Evolutionary conservation across 2,888 invertebrate species (phyloP).

Genomic region (Sphaerophoria taeniata): DNA sequence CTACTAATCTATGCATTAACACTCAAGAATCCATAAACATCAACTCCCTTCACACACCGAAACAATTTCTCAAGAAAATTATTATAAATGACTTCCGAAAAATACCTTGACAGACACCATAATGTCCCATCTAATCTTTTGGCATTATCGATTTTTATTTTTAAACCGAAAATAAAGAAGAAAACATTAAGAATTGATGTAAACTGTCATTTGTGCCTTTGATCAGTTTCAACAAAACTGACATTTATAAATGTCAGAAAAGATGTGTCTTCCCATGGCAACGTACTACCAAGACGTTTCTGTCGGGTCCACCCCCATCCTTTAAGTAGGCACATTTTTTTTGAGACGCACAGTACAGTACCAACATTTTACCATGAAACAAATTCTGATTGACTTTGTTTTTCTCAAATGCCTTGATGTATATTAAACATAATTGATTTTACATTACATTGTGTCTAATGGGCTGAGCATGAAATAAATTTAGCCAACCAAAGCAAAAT

Average conservation of each 20-base stretch:
- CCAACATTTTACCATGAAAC: background rate
- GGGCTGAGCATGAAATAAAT: constrained; percentile 54
- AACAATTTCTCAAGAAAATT: constrained; percentile 6
- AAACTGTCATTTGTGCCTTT: constrained; percentile 38
- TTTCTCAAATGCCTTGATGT: constrained; percentile 9
- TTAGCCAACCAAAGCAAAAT: constrained; percentile 37
- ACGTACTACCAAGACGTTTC: background rate
- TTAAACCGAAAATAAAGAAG: constrained; percentile 8
- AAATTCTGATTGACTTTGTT: constrained; percentile 8
- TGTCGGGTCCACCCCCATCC: background rate
- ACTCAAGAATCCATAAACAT: constrained; percentile 2
- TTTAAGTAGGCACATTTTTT: background rate
- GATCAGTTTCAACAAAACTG: constrained; percentile 46
- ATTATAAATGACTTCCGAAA: constrained; percentile 30
- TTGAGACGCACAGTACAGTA: background rate
- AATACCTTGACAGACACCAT: constrained; percentile 16
- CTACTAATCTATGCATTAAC: background rate
- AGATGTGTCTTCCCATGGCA: constrained; percentile 30
- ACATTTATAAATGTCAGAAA: constrained; percentile 60
- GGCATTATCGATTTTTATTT: constrained; percentile 19
- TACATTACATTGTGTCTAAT: constrained; percentile 61
- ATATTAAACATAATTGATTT: constrained; percentile 32
- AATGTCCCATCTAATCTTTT: background rate
- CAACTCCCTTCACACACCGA: background rate
- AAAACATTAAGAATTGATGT: constrained; percentile 18